These are phyloP conservation scores for Epinephelus awoara DNA, from an alignment of 2,797 vertebrate genomes.

Conservation along the genomic window DNA sequence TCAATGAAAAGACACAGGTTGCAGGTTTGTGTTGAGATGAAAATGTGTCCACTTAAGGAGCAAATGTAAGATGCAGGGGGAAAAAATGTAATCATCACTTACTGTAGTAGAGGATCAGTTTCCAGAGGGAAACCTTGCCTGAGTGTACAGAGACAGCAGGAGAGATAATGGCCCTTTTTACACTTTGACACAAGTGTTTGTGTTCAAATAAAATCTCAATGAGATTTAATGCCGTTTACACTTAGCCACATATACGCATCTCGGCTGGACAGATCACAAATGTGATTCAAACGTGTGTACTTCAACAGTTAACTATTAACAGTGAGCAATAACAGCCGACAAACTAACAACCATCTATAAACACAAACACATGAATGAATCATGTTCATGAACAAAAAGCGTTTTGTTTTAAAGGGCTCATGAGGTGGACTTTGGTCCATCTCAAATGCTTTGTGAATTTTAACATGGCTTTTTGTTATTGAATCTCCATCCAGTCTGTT, in stretches of 20 bases:
- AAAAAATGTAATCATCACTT: background rate
- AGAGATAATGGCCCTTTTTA: background rate
- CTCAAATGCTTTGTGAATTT: too few species aligned
- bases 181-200: too few species aligned
- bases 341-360: too few species aligned
- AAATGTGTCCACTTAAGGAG: too few species aligned
- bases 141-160: too few species aligned
- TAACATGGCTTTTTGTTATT: too few species aligned
- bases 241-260: background rate
- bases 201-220: too few species aligned
- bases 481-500: too few species aligned
- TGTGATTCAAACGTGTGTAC: background rate
- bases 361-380: background rate
- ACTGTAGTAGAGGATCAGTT: background rate
- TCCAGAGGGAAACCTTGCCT: background rate
- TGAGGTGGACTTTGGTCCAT: background rate
- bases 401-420: background rate
- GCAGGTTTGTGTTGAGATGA: background rate
- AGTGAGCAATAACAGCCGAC: too few species aligned
- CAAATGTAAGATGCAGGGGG: background rate
- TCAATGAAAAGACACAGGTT: background rate
- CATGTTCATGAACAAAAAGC: background rate
- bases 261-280: background rate
- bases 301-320: background rate
- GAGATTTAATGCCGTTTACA: background rate